phyloP scores from a whole-genome alignment of 1,140 invertebrate genomes.

The Aricia agestis region DNA sequence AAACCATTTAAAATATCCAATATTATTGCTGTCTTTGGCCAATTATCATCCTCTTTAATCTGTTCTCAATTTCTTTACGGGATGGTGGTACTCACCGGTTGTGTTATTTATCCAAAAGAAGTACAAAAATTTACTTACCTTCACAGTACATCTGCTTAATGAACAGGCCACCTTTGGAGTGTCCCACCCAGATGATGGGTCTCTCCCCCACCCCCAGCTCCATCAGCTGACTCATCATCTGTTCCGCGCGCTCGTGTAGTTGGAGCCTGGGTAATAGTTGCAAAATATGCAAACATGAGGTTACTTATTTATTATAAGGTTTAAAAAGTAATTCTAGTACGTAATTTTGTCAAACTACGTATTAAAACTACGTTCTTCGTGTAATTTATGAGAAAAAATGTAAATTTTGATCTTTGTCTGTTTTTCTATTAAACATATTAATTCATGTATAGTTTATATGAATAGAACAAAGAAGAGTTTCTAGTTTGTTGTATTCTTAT shows the following conservation, averaged over 20 bases:
- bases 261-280: conserved; percentile 38
- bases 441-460: background rate
- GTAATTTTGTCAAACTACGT: too few relatives aligned
- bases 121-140: conserved; percentile 53
- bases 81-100: too few relatives aligned
- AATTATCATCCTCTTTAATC: too few relatives aligned
- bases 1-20: background rate
- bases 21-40: too few relatives aligned
- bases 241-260: conserved; percentile 78
- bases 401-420: background rate
- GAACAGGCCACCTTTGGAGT: conserved; percentile 84
- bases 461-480: background rate
- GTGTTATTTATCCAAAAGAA: background rate
- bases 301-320: background rate
- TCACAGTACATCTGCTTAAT: conserved; percentile 83
- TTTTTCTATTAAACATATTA: background rate
- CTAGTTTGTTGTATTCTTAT: too few relatives aligned
- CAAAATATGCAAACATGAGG: conserved; percentile 19
- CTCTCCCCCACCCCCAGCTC: conserved; percentile 78
- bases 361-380: background rate
- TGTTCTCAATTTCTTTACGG: too few relatives aligned
- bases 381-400: background rate
- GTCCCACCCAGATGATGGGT: conserved; percentile 83
- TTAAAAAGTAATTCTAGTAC: background rate
- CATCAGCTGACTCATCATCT: conserved; percentile 80